Evolutionary conservation across 2,888 invertebrate genomes (phyloP).

Genomic region (Tachina fera): DNA sequence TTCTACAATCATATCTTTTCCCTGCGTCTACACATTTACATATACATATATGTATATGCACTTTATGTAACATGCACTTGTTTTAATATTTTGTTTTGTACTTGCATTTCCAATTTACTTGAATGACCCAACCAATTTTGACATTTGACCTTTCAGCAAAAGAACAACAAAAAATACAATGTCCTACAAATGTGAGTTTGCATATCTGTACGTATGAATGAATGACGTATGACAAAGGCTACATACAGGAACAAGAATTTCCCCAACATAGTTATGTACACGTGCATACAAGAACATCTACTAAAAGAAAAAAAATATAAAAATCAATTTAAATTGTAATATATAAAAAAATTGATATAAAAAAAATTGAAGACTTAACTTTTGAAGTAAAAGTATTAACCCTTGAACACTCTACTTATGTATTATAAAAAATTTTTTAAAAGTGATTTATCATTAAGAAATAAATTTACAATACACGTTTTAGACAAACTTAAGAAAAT

Average conservation of each 20-base stretch:
- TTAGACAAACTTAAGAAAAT: background rate
- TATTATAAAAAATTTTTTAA: no score
- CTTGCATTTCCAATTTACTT: conserved; percentile 47
- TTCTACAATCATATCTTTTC: no score
- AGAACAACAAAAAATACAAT: background rate
- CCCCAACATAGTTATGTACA: background rate
- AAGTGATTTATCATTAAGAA: no score
- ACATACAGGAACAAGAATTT: background rate
- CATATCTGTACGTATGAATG: background rate
- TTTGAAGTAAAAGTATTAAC: background rate
- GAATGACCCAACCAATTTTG: conserved; percentile 48
- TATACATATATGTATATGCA: background rate
- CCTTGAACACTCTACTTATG: no score
- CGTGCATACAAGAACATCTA: background rate
- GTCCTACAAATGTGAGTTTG: background rate
- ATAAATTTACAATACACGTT: background rate
- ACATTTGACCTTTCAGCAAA: conserved; percentile 36
- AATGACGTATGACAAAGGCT: conserved; percentile 12
- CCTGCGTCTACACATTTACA: no score
- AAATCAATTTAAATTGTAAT: conserved; percentile 65
- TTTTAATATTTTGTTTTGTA: background rate
- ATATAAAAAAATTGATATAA: no score
- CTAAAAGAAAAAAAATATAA: conserved; percentile 1
- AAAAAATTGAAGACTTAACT: background rate
- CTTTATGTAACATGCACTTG: no score